Percentiles rank a stretch among this genome's conserved stretches.
These are phyloP conservation scores for Drosophila arizonae DNA, from an alignment of 1,140 invertebrate species.

Conservation along the genomic window DNA sequence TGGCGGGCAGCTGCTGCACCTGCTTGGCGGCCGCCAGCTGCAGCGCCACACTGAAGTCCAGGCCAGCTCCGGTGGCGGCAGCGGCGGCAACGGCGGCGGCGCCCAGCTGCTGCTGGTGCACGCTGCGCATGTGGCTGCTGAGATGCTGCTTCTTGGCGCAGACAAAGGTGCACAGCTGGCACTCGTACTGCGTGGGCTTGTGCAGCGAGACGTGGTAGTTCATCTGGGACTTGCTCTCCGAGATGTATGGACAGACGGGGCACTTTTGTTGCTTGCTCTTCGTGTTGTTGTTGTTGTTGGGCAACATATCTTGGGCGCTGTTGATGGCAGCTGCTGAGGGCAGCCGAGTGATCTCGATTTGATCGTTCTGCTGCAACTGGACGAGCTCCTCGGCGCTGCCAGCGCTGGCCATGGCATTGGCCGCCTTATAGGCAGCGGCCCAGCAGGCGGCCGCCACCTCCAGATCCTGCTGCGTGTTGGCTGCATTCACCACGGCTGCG, in stretches of 20 bases:
- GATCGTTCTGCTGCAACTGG: constrained; percentile 76
- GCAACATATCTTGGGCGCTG: constrained; percentile 16
- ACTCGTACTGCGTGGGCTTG: constrained; percentile 89
- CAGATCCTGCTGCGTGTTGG: constrained; percentile 71
- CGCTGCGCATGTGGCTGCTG: constrained; percentile 88
- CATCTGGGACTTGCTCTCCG: constrained; percentile 92
- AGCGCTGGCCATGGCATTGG: constrained; percentile 37
- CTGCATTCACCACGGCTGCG: constrained; percentile 65
- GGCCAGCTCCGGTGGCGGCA: constrained; percentile 11
- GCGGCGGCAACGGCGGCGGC: constrained; percentile 21
- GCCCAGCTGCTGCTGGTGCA: constrained; percentile 70
- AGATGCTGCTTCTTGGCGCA: constrained; percentile 91
- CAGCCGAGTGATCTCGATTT: constrained; percentile 76
- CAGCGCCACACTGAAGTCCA: constrained; percentile 82
- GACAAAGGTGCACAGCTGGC: constrained; percentile 91
- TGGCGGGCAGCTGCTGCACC: constrained; percentile 49
- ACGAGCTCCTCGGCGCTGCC: constrained; percentile 65
- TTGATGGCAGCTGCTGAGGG: constrained; percentile 24
- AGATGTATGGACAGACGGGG: constrained; percentile 90
- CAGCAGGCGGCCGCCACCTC: constrained; percentile 67
- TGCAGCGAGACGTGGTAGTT: constrained; percentile 94
- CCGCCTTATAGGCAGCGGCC: constrained; percentile 67
- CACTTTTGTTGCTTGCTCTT: constrained; percentile 86
- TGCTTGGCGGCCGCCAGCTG: constrained; percentile 79
- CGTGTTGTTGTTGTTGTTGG: constrained; percentile 55